Evolutionary conservation across 2,113 vertebrate species (phyloP).

Genomic region (Elephantulus edwardii): DNA sequence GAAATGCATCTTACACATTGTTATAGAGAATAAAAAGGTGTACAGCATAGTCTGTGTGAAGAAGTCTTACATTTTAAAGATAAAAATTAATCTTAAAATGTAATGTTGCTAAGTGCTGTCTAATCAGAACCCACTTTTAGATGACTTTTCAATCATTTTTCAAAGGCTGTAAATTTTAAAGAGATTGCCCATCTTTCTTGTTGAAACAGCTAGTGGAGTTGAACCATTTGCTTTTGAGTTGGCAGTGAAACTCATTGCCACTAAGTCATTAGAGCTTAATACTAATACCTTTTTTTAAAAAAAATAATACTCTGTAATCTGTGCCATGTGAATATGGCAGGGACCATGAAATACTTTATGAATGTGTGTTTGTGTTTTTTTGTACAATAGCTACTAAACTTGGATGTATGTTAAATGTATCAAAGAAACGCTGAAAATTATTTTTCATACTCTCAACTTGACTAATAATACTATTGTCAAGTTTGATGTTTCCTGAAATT

Average conservation of each 20-base stretch:
- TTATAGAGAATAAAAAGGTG: neutral
- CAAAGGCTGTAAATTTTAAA: too few relatives aligned
- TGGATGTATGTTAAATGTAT: neutral
- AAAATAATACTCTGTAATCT: rapidly evolving
- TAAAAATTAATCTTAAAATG: neutral
- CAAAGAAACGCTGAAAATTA: neutral
- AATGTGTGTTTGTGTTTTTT: neutral
- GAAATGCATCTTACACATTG: neutral
- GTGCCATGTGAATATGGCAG: neutral
- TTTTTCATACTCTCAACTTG: neutral
- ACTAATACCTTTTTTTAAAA: too few relatives aligned
- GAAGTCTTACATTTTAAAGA: neutral
- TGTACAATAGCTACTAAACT: neutral
- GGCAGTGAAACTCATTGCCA: too few relatives aligned
- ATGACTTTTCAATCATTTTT: too few relatives aligned
- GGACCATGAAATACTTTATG: neutral
- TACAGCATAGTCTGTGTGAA: neutral
- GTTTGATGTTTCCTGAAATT: neutral
- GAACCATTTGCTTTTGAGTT: too few relatives aligned
- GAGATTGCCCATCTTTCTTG: too few relatives aligned
- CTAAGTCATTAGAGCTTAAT: too few relatives aligned
- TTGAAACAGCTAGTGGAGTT: too few relatives aligned
- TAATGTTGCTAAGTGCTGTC: too few relatives aligned
- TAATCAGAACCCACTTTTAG: too few relatives aligned
- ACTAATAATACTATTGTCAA: neutral